Conservation (phyloP, 2,888 invertebrate species). For the Gymnosoma rotundatum region DNA sequence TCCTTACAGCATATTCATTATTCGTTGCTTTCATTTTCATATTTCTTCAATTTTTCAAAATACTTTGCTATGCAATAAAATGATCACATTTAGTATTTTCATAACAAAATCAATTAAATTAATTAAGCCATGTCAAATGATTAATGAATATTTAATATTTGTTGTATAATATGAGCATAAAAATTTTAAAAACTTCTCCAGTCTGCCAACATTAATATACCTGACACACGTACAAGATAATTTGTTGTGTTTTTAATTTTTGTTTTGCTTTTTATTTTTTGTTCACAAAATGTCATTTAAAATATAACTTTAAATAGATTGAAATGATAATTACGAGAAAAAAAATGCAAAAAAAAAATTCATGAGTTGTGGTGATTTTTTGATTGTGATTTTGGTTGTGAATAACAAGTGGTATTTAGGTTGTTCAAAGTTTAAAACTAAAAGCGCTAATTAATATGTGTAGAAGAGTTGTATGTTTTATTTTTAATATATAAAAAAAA, state of each 20-base stretch:
- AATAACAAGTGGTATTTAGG: constrained; percentile 6
- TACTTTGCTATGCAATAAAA: neutral
- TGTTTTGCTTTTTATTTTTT: neutral
- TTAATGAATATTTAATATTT: constrained; percentile 56
- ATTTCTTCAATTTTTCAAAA: neutral
- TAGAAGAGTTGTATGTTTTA: too few relatives aligned
- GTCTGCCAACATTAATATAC: constrained; percentile 10
- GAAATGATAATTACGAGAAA: constrained; percentile 17
- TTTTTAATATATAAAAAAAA: too few relatives aligned
- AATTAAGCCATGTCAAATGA: constrained; percentile 65
- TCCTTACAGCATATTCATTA: too few relatives aligned
- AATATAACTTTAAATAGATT: neutral
- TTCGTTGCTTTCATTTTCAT: neutral
- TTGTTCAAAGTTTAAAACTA: neutral
- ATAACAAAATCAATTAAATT: constrained; percentile 60
- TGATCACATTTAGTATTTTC: neutral
- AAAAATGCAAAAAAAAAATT: neutral
- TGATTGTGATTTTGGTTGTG: too few relatives aligned
- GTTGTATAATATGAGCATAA: neutral
- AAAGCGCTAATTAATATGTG: too few relatives aligned
- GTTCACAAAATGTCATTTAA: constrained; percentile 6
- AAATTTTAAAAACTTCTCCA: too few relatives aligned
- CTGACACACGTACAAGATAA: constrained; percentile 39
- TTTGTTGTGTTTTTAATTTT: constrained; percentile 12
- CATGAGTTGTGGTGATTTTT: constrained; percentile 19